Percentiles rank a stretch among this genome's conserved stretches.
Evolutionary conservation across 2,888 invertebrate species (phyloP).

Genomic region (Fragum fragum): DNA sequence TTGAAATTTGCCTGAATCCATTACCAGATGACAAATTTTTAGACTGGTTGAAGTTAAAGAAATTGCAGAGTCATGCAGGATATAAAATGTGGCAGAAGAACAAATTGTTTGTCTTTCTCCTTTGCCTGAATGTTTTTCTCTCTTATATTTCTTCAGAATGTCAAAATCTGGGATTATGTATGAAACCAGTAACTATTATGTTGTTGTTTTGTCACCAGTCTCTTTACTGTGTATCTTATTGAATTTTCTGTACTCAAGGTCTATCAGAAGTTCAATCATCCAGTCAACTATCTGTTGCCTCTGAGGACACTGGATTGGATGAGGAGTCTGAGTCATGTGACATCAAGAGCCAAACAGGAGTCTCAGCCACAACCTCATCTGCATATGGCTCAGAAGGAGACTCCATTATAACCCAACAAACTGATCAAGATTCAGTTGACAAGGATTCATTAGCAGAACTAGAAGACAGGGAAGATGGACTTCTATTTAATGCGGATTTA

Average conservation of each 20-base stretch:
- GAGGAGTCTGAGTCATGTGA: slow-evolving; percentile 83
- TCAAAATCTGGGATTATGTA: too few species aligned
- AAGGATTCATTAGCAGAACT: slow-evolving; percentile 40
- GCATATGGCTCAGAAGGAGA: slow-evolving; percentile 56
- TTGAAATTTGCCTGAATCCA: too few species aligned
- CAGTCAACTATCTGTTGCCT: slow-evolving; percentile 71
- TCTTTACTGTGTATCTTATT: too few species aligned
- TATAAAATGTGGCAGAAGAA: too few species aligned
- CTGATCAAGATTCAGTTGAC: slow-evolving; percentile 28
- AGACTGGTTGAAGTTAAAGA: too few species aligned
- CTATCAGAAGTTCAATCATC: slow-evolving; percentile 68
- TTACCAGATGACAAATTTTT: too few species aligned
- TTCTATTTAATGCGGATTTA: slow-evolving; percentile 45
- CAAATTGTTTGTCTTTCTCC: too few species aligned
- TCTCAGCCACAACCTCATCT: slow-evolving; percentile 43
- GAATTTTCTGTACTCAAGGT: slow-evolving; percentile 28
- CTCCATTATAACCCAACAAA: slow-evolving; percentile 34
- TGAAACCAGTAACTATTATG: too few species aligned
- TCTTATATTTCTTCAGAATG: too few species aligned
- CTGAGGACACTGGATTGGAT: slow-evolving; percentile 84
- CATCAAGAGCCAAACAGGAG: slow-evolving; percentile 62
- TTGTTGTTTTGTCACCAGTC: too few species aligned
- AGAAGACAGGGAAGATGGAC: slow-evolving; percentile 62
- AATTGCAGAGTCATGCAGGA: too few species aligned
- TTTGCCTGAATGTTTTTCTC: too few species aligned